phyloP scores from a whole-genome alignment of 1,140 invertebrate species.

The Sitophilus oryzae region DNA sequence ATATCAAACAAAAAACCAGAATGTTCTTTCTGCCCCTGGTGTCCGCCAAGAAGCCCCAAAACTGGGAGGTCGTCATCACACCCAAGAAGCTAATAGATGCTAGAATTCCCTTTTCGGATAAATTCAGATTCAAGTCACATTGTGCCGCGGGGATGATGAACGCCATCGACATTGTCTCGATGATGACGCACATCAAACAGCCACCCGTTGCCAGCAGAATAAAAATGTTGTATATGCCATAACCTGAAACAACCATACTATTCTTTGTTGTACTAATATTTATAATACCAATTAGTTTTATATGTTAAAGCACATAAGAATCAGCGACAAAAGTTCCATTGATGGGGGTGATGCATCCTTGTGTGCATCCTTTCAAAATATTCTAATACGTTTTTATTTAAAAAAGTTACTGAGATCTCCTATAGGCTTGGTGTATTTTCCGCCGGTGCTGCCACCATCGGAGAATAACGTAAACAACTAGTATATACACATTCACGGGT shows the following conservation, averaged over 20 bases:
- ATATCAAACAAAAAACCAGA: conserved; percentile 52
- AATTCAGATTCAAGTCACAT: conserved; percentile 41
- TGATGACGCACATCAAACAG: conserved; percentile 40
- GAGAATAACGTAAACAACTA: too few relatives aligned
- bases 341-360: not conserved
- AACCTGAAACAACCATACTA: conserved; percentile 37
- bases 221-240: conserved; percentile 39
- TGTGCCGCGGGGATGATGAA: conserved; percentile 43
- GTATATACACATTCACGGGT: too few relatives aligned
- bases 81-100: conserved; percentile 41
- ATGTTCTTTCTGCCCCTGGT: conserved; percentile 44
- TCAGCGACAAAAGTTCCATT: not conserved
- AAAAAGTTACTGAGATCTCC: too few relatives aligned
- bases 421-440: too few relatives aligned
- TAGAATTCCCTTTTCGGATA: conserved; percentile 39
- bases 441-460: too few relatives aligned
- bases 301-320: not conserved
- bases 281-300: not conserved
- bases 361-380: too few relatives aligned
- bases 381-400: too few relatives aligned
- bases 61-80: conserved; percentile 38
- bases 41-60: conserved; percentile 44
- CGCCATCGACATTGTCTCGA: conserved; percentile 42
- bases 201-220: conserved; percentile 38
- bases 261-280: not conserved